phyloP scores from a whole-genome alignment of 35 echinoderm and acorn worm species.

The Strongylocentrotus purpuratus region DNA sequence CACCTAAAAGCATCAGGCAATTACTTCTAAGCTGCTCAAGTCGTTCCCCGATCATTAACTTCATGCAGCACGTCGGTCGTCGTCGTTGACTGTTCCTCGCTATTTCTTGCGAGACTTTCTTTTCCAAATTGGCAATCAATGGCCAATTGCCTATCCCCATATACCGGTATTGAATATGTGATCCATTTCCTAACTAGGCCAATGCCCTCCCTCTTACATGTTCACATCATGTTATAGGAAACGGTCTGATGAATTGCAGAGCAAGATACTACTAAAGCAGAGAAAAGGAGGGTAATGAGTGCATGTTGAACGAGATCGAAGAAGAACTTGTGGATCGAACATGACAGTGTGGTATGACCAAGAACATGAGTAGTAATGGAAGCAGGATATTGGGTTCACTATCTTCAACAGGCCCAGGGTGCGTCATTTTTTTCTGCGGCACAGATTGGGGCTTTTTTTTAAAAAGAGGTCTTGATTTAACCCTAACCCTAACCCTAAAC shows the following conservation, averaged over 20 bases:
- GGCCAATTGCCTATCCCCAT: neutral
- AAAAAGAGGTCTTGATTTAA: no score
- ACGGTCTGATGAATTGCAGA: neutral
- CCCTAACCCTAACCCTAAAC: no score
- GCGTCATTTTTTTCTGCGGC: no score
- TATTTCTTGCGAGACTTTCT: neutral
- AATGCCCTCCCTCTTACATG: neutral
- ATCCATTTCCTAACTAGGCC: neutral
- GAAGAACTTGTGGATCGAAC: neutral
- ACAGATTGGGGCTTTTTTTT: no score
- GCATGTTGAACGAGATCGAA: neutral
- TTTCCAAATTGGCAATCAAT: neutral
- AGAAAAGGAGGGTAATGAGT: neutral
- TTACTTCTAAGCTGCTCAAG: neutral
- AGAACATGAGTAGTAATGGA: neutral
- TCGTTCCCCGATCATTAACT: neutral
- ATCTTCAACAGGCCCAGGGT: no score
- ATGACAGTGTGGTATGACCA: neutral
- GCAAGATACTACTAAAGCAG: neutral
- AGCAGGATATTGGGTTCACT: neutral
- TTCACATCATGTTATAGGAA: neutral
- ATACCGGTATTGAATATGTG: neutral
- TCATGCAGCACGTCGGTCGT: neutral
- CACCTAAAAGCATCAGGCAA: neutral
- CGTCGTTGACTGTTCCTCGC: neutral